Evolutionary conservation across 2,888 invertebrate genomes (phyloP).

Genomic region (Microplitis deprimator): DNA sequence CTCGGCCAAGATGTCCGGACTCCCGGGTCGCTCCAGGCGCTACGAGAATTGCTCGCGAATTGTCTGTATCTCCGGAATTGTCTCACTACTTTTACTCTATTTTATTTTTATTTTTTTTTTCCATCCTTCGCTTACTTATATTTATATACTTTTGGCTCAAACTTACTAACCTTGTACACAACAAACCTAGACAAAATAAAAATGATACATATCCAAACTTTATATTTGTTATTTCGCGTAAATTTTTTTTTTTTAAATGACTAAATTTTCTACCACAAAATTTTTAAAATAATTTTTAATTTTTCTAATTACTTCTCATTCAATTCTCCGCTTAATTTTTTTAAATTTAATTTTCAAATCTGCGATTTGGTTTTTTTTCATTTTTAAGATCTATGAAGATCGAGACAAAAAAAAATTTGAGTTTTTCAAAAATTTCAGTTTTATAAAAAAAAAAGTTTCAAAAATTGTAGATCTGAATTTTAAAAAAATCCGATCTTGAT

Average conservation of each 20-base stretch:
- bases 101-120: conserved; percentile 10
- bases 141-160: conserved; percentile 25
- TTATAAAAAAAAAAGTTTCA: background rate
- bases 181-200: conserved; percentile 50
- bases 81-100: conserved; percentile 41
- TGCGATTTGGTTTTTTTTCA: no score
- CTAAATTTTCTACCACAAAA: no score
- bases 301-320: no score
- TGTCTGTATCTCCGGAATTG: conserved; percentile 62
- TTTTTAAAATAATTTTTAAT: no score
- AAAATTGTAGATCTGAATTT: background rate
- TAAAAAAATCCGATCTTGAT: background rate
- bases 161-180: conserved; percentile 17
- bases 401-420: background rate
- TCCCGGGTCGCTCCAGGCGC: conserved; percentile 44
- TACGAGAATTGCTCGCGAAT: conserved; percentile 66
- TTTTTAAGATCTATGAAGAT: no score
- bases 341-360: no score
- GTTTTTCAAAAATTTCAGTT: background rate
- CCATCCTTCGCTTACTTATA: conserved; percentile 22
- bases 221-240: background rate
- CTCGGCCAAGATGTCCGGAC: conserved; percentile 44
- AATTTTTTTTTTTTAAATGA: background rate
- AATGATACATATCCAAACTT: conserved; percentile 50
- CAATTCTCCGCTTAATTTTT: no score